These are phyloP conservation scores for Cryptocephalus moraei DNA, from an alignment of 2,888 invertebrate genomes.

Conservation along the genomic window DNA sequence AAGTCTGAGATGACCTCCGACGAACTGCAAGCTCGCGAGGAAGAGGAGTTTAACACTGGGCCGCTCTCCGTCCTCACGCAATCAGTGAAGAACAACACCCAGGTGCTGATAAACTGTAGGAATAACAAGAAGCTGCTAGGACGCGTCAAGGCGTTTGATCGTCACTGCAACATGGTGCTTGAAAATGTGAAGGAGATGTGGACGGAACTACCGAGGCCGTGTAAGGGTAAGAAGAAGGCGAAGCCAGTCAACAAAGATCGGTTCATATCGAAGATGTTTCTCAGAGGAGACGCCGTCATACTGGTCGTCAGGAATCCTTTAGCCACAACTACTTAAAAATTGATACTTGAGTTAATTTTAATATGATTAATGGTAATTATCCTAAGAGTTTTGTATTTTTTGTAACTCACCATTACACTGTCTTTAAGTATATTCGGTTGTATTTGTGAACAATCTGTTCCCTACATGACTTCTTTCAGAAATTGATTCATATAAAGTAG, in stretches of 20 bases:
- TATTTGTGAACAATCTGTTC: no score
- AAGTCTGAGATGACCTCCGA: slow-evolving; percentile 87
- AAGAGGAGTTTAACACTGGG: slow-evolving; percentile 98
- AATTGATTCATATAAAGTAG: no score
- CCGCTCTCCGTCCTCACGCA: slow-evolving; percentile 95
- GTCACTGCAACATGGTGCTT: slow-evolving; percentile 98
- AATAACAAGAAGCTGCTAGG: slow-evolving; percentile 97
- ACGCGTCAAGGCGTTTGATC: slow-evolving; percentile 89
- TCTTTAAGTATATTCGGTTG: no score
- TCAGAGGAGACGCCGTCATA: slow-evolving; percentile 98
- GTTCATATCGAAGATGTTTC: slow-evolving; percentile 98
- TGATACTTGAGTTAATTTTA: no score
- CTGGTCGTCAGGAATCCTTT: slow-evolving; percentile 92
- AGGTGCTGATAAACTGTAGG: slow-evolving; percentile 93
- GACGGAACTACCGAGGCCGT: slow-evolving; percentile 95
- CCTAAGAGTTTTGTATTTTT: background rate
- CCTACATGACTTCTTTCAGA: no score
- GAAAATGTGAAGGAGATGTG: slow-evolving; percentile 99
- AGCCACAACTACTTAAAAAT: slow-evolving; percentile 40
- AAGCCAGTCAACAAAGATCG: slow-evolving; percentile 91
- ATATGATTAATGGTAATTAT: no score
- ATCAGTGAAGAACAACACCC: slow-evolving; percentile 97
- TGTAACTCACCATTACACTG: no score
- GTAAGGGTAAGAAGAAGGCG: slow-evolving; percentile 92
- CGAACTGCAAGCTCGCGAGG: slow-evolving; percentile 88